Percentiles rank a stretch among this genome's conserved stretches.
These are phyloP conservation scores for Rhopalosiphum maidis DNA, from an alignment of 1,140 invertebrate species.

Conservation along the genomic window DNA sequence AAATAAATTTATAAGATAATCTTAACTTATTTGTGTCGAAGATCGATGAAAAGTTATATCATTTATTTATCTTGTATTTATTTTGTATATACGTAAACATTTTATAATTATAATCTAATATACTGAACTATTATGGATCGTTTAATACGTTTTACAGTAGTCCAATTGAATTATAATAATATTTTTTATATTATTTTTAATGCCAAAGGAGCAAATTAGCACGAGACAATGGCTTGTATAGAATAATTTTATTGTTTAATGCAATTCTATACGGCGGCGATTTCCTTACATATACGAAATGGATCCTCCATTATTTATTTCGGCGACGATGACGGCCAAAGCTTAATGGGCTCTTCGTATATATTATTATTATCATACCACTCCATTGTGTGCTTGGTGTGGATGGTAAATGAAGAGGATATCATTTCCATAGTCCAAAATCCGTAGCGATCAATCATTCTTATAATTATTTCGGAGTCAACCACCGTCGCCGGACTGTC, in stretches of 20 bases:
- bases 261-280: neutral
- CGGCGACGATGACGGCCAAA: neutral
- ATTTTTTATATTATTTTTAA: neutral
- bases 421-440: neutral
- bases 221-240: neutral
- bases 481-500: neutral
- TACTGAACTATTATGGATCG: no score
- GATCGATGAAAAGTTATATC: neutral
- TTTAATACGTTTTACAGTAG: no score
- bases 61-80: neutral
- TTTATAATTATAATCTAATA: no score
- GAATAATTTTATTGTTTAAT: neutral
- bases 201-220: neutral
- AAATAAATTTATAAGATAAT: neutral
- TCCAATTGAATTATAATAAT: neutral
- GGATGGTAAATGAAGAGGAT: neutral
- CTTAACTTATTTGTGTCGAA: neutral
- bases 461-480: neutral
- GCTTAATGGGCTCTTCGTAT: neutral
- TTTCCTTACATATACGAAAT: neutral
- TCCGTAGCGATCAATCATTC: conserved; percentile 15
- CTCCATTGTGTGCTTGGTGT: neutral
- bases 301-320: neutral
- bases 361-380: neutral
- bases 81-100: no score